phyloP scores from a whole-genome alignment of 2,888 invertebrate genomes.

The Asteroscopus sphinx region DNA sequence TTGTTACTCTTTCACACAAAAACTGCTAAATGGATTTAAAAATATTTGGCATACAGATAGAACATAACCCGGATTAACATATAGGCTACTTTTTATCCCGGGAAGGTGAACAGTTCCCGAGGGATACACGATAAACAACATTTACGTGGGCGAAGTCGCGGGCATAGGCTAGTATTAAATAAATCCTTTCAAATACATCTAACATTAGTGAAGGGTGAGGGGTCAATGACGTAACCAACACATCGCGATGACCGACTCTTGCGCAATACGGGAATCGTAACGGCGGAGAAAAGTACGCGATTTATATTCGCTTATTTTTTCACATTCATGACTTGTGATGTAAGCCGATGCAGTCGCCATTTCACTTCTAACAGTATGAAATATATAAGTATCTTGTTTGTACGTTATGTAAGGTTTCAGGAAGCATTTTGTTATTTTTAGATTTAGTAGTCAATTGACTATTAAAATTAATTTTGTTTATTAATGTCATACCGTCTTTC shows the following conservation, averaged over 20 bases:
- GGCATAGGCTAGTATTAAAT: too few relatives aligned
- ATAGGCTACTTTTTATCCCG: too few relatives aligned
- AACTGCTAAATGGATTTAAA: too few relatives aligned
- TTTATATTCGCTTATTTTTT: conserved; percentile 49
- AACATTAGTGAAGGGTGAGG: conserved; percentile 43
- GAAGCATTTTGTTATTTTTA: conserved; percentile 28
- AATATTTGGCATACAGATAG: too few relatives aligned
- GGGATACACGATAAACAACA: too few relatives aligned
- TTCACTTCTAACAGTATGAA: conserved; percentile 27
- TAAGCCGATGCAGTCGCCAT: conserved; percentile 24
- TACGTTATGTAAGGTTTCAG: conserved; percentile 38
- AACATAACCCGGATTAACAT: too few relatives aligned
- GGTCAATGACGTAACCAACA: conserved; percentile 42
- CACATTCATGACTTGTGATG: conserved; percentile 42
- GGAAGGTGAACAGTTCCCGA: too few relatives aligned
- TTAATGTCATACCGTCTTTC: not conserved
- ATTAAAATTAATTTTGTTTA: not conserved
- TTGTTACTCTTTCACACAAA: too few relatives aligned
- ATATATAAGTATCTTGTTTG: conserved; percentile 37
- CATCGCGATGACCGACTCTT: conserved; percentile 50
- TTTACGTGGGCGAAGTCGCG: too few relatives aligned
- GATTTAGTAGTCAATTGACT: conserved; percentile 2
- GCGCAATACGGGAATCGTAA: conserved; percentile 41
- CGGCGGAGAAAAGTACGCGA: conserved; percentile 38
- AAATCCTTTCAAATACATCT: conserved; percentile 23